A percentile compares a stretch with the other conserved stretches of the same genome.
Evolutionary conservation across 2,797 vertebrate genomes (phyloP).

Genomic region (Ceyx erithaca): DNA sequence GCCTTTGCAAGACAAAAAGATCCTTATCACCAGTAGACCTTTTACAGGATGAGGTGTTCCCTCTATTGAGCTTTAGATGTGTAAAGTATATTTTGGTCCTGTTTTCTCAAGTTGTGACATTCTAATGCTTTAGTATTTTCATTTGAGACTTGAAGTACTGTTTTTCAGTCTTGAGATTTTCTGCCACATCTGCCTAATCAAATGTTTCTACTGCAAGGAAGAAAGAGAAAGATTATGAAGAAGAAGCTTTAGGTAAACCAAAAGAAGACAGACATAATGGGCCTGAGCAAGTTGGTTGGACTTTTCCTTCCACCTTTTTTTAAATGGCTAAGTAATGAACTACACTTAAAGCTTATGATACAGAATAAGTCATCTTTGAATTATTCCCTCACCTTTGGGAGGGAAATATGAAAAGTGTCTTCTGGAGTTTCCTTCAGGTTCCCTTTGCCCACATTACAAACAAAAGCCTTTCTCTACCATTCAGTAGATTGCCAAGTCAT

Average conservation of each 20-base stretch:
- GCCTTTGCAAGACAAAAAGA: background rate
- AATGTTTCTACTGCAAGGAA: conserved; percentile 19
- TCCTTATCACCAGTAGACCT: background rate
- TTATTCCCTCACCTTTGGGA: background rate
- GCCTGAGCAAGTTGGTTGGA: background rate
- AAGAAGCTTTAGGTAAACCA: background rate
- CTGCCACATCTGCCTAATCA: conserved; percentile 30
- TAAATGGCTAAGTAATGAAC: background rate
- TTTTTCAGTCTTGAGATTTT: background rate
- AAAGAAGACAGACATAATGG: background rate
- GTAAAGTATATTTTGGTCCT: background rate
- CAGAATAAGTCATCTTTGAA: background rate
- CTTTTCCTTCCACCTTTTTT: background rate
- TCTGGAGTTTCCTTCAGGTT: background rate
- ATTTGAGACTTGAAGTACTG: conserved; percentile 32
- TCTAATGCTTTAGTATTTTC: background rate
- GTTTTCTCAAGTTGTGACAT: background rate
- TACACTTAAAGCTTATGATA: background rate
- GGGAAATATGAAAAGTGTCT: background rate
- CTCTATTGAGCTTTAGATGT: background rate
- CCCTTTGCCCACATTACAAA: background rate
- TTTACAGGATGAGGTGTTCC: background rate
- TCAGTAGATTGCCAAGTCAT: background rate
- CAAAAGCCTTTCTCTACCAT: background rate
- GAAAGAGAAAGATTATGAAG: background rate